Percentiles rank a stretch among this genome's conserved stretches.
phyloP scores from a whole-genome alignment of 2,888 invertebrate genomes.

The Epirrita christyi region DNA sequence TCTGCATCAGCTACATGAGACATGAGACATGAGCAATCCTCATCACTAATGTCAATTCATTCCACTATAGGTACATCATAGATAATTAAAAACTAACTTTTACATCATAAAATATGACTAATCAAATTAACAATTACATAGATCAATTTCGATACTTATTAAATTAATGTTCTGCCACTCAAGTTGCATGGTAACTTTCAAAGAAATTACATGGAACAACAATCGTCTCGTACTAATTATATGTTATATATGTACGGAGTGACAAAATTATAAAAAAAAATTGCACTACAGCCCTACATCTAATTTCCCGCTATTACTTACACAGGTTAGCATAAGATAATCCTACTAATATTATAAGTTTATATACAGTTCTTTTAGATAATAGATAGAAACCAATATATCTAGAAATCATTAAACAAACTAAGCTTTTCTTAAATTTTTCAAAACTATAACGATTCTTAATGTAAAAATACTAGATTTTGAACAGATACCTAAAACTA shows the following conservation, averaged over 20 bases:
- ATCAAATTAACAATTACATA: neutral
- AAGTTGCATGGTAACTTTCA: too few relatives aligned
- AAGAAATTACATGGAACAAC: too few relatives aligned
- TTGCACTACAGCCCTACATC: slow-evolving; percentile 45
- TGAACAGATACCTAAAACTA: slow-evolving; percentile 10
- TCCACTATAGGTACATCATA: neutral
- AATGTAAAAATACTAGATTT: slow-evolving; percentile 16
- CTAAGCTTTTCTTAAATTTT: neutral
- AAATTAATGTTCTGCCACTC: too few relatives aligned
- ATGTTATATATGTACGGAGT: neutral
- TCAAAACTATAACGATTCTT: neutral
- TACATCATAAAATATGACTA: neutral
- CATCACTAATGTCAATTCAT: too few relatives aligned
- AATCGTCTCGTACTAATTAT: too few relatives aligned
- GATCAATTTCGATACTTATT: neutral
- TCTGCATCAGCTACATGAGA: neutral
- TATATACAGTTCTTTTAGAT: neutral
- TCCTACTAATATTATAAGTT: neutral
- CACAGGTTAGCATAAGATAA: slow-evolving; percentile 9
- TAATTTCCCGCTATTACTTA: slow-evolving; percentile 22
- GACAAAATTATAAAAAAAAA: slow-evolving; percentile 26
- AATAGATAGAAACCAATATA: neutral
- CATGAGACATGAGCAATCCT: neutral
- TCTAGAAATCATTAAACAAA: neutral
- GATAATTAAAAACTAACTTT: slow-evolving; percentile 14